Evolutionary conservation across 2,797 vertebrate species (phyloP), one percentile per base, ranked within the genome.

Genomic region (Sebastes steindachneri): DNA sequence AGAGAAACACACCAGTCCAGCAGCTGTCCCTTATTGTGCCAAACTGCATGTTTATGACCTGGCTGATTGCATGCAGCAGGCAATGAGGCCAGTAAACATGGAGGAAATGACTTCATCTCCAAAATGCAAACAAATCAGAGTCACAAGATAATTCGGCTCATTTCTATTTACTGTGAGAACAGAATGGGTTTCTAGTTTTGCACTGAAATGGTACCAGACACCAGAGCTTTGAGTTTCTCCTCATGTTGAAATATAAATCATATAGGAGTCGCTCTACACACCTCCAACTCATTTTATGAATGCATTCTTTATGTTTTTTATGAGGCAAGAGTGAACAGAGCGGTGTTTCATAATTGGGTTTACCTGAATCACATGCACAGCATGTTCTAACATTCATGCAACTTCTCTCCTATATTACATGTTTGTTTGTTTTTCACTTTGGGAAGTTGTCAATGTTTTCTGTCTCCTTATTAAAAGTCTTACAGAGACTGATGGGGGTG

Each of bases 21-120:
- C 72, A 54, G 53, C 69, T 65, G 37, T 35, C 41, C 4, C 57
- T 35, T 5, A n/a, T 21, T 7, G 33, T 80, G 82, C 75, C 86
- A 85, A 76, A 58, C 76, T 58, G 45, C 55, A 76, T 64, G 66
- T 94, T 94, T 92, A 92, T 62, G 57, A 64, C 15, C 54, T 48
- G 83, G 70, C 80, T 70, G 71, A 80, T 41, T 60, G n/a, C 72
- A 79, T 19, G 45, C 45, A 19, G 17, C 45, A 48, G 45, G 63
- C 51, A 59, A 59, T n/a, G 60, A 70, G 68, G 35, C 79, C 73
- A 67, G 63, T 90, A 86, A 91, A 93, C 67, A 79, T 5, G 7
- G 65, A 54, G 80, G 78, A 17, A 81, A 83, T 91, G 4, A 93
- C 85, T 85, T 91, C 73, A 93, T 69, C 75, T 57, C 51, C 65